Percentiles rank a stretch among this genome's conserved stretches.
Evolutionary conservation across 2,888 invertebrate genomes (phyloP).

Genomic region (Deilephila porcellus): DNA sequence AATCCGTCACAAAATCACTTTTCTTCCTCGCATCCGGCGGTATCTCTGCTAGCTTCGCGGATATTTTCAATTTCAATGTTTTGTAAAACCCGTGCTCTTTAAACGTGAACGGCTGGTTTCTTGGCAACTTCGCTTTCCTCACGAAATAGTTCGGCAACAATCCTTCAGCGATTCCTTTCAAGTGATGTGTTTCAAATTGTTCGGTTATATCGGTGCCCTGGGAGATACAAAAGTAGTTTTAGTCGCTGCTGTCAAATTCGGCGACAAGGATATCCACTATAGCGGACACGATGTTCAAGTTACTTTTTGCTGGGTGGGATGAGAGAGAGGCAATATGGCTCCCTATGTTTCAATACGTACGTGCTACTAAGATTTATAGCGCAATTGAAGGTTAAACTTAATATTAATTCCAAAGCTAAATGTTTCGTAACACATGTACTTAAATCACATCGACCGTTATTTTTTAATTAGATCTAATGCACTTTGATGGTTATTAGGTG

Average conservation of each 20-base stretch:
- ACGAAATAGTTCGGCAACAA: constrained; percentile 88
- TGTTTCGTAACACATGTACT: background rate
- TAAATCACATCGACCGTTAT: background rate
- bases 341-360: background rate
- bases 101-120: constrained; percentile 90
- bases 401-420: background rate
- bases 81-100: constrained; percentile 90
- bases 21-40: constrained; percentile 62
- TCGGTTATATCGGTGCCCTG: constrained; percentile 88
- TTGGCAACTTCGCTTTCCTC: constrained; percentile 84
- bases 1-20: constrained; percentile 66
- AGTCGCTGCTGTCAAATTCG: background rate
- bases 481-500: too few species aligned
- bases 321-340: background rate
- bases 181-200: constrained; percentile 86
- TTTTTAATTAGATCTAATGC: background rate
- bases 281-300: background rate
- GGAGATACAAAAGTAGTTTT: constrained; percentile 43
- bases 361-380: background rate
- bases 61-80: constrained; percentile 87
- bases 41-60: constrained; percentile 82
- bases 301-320: background rate
- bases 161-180: constrained; percentile 83
- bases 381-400: background rate
- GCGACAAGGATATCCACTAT: constrained; percentile 9